Evolutionary conservation across 2,888 invertebrate species (phyloP), one percentile per base, ranked within the genome.

Genomic region (Himalopsyche kuldschensis): DNA sequence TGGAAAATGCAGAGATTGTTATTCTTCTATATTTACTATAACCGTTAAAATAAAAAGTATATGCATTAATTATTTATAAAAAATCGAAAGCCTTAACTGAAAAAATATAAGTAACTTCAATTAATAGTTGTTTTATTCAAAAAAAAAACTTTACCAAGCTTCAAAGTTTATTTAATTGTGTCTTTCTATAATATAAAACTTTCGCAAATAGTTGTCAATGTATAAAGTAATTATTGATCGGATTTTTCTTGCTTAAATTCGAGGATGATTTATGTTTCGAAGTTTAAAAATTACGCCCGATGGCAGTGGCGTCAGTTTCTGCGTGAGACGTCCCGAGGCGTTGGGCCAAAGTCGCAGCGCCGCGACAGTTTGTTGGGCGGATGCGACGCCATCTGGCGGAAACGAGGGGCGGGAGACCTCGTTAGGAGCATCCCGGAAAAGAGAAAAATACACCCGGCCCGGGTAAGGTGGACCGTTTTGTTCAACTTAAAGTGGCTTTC

Each of bases 361-460:
- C 69, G 69, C 69, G 69, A 27, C 69, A 27, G 69, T 69, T 69
- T 69, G 69, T 69, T 69, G 81, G 81, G 63, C 63, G 77, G 77
- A 48, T 77, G 81, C 47, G 46, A 30, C 80, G 47, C 81, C 81
- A 81, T 81, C 78, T 81, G 81, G 63, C 81, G 78, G 69, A 69
- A 69, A 69, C 69, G 69, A 27, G 27, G 69, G 27, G 69, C 69
- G 69, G 69, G 27, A 69, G 69, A 27, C 69, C 69, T 69, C 69
- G 69, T 69, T 69, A 69, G 69, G 69, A 30, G 69, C 69, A 69
- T 69, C 69, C 69, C 69, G 69, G 27, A 69, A 69, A 27, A 27
- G 24, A 69, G 15, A 69, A 63, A 69, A 69, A 69, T 69, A 69
- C 69, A 69, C 69, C 69, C 69, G 27, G 69, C 69, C 69, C 10